Conservation (phyloP, 1,140 invertebrate genomes). For the Neodiprion virginianus region DNA sequence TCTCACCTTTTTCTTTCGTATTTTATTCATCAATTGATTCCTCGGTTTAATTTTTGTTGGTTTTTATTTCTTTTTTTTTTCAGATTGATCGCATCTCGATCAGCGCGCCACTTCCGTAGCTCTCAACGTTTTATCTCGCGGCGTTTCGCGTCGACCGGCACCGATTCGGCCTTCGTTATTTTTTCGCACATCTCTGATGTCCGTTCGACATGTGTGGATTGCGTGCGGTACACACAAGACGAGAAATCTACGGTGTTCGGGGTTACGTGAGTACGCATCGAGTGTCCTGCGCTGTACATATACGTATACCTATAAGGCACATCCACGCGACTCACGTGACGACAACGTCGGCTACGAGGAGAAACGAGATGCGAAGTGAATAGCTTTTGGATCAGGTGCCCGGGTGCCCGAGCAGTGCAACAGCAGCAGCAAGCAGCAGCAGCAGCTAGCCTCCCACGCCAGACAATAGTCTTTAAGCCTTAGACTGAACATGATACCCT, state of each 20-base stretch:
- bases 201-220: no score
- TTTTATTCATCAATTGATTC: no score
- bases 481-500: conserved; percentile 62
- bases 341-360: not conserved
- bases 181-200: not conserved
- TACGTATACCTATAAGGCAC: no score
- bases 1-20: no score
- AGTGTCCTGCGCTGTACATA: no score
- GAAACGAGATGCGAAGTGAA: conserved; percentile 7
- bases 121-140: not conserved
- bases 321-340: not conserved
- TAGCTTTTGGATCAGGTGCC: conserved; percentile 6
- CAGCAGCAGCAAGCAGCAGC: not conserved
- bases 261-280: no score
- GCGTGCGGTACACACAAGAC: no score
- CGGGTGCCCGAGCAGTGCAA: not conserved
- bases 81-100: no score
- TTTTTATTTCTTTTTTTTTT: no score
- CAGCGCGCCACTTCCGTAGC: no score
- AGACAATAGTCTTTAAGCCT: conserved; percentile 63
- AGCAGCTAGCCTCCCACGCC: conserved; percentile 56
- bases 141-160: not conserved
- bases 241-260: no score
- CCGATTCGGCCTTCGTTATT: not conserved
- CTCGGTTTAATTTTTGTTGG: no score